Evolutionary conservation across 2,888 invertebrate genomes (phyloP).

Genomic region (Carpatolechia fugitivella): DNA sequence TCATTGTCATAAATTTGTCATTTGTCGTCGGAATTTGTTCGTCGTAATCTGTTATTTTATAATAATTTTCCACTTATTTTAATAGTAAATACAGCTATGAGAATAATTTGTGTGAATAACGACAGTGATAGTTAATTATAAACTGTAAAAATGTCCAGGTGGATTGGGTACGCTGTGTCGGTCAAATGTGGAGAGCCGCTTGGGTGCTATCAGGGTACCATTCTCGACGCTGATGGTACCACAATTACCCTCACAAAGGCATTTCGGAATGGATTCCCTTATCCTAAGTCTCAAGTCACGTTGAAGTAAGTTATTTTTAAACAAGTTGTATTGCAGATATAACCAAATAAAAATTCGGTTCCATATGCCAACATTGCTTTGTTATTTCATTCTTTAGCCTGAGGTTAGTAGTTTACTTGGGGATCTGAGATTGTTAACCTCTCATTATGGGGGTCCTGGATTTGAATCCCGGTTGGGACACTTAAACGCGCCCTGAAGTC

Average conservation of each 20-base stretch:
- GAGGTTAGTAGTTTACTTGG: too few species aligned
- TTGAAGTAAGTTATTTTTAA: conserved; percentile 53
- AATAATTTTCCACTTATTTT: too few species aligned
- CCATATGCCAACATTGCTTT: not conserved
- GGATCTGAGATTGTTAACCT: too few species aligned
- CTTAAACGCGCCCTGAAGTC: too few species aligned
- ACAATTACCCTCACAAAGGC: conserved; percentile 88
- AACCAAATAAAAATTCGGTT: not conserved
- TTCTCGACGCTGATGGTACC: conserved; percentile 84
- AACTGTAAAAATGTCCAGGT: conserved; percentile 70
- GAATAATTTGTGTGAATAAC: not conserved
- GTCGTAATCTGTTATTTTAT: too few species aligned
- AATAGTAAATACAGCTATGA: not conserved
- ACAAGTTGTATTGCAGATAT: not conserved
- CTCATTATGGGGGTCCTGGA: too few species aligned
- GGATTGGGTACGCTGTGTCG: conserved; percentile 90
- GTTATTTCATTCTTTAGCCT: not conserved
- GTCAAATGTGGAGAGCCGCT: conserved; percentile 88
- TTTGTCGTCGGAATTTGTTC: too few species aligned
- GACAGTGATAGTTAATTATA: not conserved
- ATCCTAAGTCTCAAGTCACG: conserved; percentile 71
- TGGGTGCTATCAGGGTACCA: conserved; percentile 89
- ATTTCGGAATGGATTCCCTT: conserved; percentile 88
- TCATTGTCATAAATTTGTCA: too few species aligned
- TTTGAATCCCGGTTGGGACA: too few species aligned